Evolutionary conservation across 2,888 invertebrate species (phyloP), one percentile per base, ranked within the genome.

Genomic region (Caenorhabditis sinica): DNA sequence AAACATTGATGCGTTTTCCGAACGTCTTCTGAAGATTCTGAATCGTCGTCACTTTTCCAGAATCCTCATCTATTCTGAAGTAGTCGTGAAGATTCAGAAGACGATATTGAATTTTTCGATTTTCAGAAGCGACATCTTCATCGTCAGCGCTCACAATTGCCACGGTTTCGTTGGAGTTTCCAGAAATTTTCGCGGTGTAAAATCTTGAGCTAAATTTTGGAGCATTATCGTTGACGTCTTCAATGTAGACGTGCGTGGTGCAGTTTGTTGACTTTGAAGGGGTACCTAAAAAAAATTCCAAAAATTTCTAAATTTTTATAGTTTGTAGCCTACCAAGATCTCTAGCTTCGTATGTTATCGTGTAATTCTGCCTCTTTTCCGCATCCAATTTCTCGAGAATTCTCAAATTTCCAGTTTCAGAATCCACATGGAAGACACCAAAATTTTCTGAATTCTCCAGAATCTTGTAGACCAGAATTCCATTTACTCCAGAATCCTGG

Each of bases 141-240:
- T 84, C 84, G 3, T 51, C 33, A 1, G 80, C 74, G 8, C 60
- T 40, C 49, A 84, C 25, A 17, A 63, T 71, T 0, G 43, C 74
- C 9, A 72, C 74, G 0, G 74, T 58, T 8, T 68, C 61, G 9
- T 66, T 66, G 11, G 17, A 13, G 2, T 33, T 49, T 23, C 68
- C 74, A 20, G 72, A 60, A 3, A 81, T 53, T 30, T 43, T 74
- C 1, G 81, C 61, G 0, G 68, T 40, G 20, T 81, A 81, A 49
- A 58, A 74, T 2, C 13, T 25, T 11, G 68, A 69, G 8, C 36
- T 17, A 23, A 81, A 85, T 66, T 71, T 71, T 17, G 85, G 85
- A 23, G 63, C n/a, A 28, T 85, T 80, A 25, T 87, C 85, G 66
- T 87, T 87, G 51, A 81, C 65, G 60, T 87, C 87, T 9, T 82